These are phyloP conservation scores for Ceratosolen solmsi DNA, from an alignment of 1,140 invertebrate genomes.

Conservation along the genomic window DNA sequence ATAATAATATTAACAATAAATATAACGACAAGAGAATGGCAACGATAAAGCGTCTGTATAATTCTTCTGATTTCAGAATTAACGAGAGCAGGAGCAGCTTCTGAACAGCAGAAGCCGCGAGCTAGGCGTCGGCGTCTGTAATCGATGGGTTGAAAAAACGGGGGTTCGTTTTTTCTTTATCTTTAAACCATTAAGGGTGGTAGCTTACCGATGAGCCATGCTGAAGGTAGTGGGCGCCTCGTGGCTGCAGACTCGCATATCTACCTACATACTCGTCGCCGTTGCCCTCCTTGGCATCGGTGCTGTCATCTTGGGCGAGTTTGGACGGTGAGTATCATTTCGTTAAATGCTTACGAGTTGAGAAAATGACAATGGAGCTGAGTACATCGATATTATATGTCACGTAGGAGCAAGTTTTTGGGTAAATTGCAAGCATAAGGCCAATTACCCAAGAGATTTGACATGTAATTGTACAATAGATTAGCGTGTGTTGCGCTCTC, in stretches of 20 bases:
- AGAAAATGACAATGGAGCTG: too few species aligned
- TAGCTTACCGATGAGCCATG: conserved; percentile 73
- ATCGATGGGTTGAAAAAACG: conserved; percentile 73
- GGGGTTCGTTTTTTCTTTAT: conserved; percentile 58
- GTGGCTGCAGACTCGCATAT: conserved; percentile 83
- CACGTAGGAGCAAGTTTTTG: too few species aligned
- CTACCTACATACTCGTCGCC: conserved; percentile 80
- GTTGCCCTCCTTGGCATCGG: conserved; percentile 80
- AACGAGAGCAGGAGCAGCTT: conserved; percentile 48
- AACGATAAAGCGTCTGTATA: too few species aligned
- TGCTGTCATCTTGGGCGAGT: conserved; percentile 79
- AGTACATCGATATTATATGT: too few species aligned
- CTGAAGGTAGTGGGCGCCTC: conserved; percentile 86
- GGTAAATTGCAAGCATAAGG: too few species aligned
- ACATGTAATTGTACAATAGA: too few species aligned
- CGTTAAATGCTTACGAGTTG: too few species aligned
- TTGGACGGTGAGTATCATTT: conserved; percentile 73
- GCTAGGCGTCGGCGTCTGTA: conserved; percentile 62
- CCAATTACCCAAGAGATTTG: too few species aligned
- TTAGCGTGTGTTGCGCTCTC: too few species aligned
- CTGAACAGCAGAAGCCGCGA: conserved; percentile 53
- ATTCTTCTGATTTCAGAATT: conserved; percentile 46
- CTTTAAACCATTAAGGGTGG: conserved; percentile 51
- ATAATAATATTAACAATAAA: too few species aligned
- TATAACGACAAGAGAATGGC: too few species aligned